Evolutionary conservation across 2,113 vertebrate genomes (phyloP), one percentile per base, ranked within the genome.

Genomic region (Lota lota): DNA sequence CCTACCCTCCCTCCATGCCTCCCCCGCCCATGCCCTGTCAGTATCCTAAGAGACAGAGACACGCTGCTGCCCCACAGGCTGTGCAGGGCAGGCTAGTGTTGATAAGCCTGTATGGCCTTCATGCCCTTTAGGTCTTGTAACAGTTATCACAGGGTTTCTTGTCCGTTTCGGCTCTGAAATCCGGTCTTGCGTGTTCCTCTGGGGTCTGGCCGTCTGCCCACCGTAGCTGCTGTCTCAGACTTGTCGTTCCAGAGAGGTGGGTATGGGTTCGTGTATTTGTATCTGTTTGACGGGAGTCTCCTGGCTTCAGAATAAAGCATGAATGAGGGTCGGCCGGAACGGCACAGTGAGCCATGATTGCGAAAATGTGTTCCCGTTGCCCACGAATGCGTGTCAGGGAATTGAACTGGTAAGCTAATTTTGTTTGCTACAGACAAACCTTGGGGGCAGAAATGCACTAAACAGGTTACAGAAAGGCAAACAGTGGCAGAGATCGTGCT

Each of bases 391-490:
- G 40, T 70, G 63, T 66, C 66, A 66, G 61, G 73, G 59, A 67
- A 70, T 63, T 60, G 17, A 36, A 63, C 58, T 75, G 85, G 88
- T 78, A 72, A 65, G 77, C 57, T 86, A 69, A 82, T 79, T 77
- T 11, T 68, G 72, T 87, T 85, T 77, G 53, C 24, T 10, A 56
- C 57, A 66, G 74, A 76, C 57, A 62, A 56, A 69, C 65, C 24
- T 79, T 76, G 68, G 58, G 71, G 47, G 18, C 56, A 61, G 74
- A 50, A n/a, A 11, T 18, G 65, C 22, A 59, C 56, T 36, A 57
- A 51, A 6, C 61, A 75, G 33, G 56, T 66, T 71, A 70, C 64
- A 77, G 64, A 65, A 22, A 58, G 20, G 62, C 22, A 5, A 16
- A 76, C 21, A 16, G 15, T 67, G 14, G 0, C 14, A 3, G 17